Percentiles rank a stretch among this genome's conserved stretches.
These are phyloP conservation scores for Anisognathus igniventris DNA, from an alignment of 2,797 vertebrate genomes.

Conservation along the genomic window DNA sequence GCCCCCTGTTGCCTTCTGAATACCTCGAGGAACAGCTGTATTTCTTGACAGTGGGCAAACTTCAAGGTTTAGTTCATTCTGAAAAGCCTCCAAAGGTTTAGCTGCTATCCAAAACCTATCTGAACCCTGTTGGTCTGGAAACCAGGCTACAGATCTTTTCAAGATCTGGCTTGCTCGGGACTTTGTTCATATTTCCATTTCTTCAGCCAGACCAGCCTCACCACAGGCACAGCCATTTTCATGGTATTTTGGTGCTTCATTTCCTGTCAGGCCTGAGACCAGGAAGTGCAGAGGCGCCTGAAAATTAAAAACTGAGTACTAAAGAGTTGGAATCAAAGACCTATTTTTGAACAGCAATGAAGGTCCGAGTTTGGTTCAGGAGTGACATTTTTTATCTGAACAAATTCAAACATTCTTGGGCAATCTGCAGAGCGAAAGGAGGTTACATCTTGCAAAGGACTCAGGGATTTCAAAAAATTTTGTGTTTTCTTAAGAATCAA, in stretches of 20 bases:
- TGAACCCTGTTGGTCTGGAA: slow-evolving; percentile 15
- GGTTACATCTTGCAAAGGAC: background rate
- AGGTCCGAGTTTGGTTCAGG: background rate
- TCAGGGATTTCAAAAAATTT: background rate
- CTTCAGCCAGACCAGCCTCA: slow-evolving; percentile 44
- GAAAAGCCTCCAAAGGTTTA: slow-evolving; percentile 16
- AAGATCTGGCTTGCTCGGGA: background rate
- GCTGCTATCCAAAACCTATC: slow-evolving; percentile 8
- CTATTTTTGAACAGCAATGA: background rate
- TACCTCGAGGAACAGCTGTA: background rate
- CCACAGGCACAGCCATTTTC: slow-evolving; percentile 33
- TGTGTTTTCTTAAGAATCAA: background rate
- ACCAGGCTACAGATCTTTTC: background rate
- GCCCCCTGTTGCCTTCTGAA: background rate
- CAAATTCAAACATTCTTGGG: background rate
- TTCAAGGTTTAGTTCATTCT: background rate
- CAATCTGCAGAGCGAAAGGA: background rate
- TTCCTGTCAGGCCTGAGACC: slow-evolving; percentile 23
- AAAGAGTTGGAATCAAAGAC: background rate
- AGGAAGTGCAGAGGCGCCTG: slow-evolving; percentile 6
- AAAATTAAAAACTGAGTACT: slow-evolving; percentile 27
- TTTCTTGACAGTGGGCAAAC: background rate
- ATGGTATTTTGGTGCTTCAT: slow-evolving; percentile 22
- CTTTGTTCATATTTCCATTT: slow-evolving; percentile 33
- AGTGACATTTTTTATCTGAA: background rate